Evolutionary conservation across 2,888 invertebrate genomes (phyloP).

Genomic region (Diarsia rubi): DNA sequence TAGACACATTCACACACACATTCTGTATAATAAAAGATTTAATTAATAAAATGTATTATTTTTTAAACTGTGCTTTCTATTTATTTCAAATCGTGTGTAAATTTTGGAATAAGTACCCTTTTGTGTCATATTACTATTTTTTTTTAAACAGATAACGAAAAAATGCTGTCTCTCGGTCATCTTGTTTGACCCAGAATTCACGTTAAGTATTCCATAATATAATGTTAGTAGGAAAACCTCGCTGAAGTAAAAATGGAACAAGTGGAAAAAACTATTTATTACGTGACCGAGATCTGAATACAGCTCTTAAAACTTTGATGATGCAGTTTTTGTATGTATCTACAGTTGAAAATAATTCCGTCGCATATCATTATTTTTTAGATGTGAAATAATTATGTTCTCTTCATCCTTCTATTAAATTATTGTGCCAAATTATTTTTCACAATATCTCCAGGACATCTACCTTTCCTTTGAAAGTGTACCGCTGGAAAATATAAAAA

Average conservation of each 20-base stretch:
- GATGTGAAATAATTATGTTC: slow-evolving; percentile 14
- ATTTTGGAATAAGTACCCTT: neutral
- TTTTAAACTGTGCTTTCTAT: neutral
- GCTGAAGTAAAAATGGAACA: slow-evolving; percentile 48
- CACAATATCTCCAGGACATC: slow-evolving; percentile 37
- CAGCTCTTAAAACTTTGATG: slow-evolving; percentile 40
- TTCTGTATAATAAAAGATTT: neutral
- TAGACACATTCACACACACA: no score
- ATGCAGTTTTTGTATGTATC: slow-evolving; percentile 31
- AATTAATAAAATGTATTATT: neutral
- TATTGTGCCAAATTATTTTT: slow-evolving; percentile 13
- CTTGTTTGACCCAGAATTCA: slow-evolving; percentile 27
- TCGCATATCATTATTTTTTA: slow-evolving; percentile 25
- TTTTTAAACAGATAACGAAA: neutral
- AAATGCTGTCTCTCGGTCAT: neutral
- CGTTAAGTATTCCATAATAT: slow-evolving; percentile 30
- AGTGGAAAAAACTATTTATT: slow-evolving; percentile 64
- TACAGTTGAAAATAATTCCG: neutral
- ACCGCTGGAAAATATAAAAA: slow-evolving; percentile 49
- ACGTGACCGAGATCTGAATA: slow-evolving; percentile 52
- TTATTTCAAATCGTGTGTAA: neutral
- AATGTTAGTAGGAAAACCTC: slow-evolving; percentile 37
- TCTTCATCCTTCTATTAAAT: neutral
- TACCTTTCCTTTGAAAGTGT: slow-evolving; percentile 36
- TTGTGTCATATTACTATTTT: neutral